Base-by-base conservation (phyloP, 2,797 vertebrate species). In the Luscinia megarhynchos region DNA sequence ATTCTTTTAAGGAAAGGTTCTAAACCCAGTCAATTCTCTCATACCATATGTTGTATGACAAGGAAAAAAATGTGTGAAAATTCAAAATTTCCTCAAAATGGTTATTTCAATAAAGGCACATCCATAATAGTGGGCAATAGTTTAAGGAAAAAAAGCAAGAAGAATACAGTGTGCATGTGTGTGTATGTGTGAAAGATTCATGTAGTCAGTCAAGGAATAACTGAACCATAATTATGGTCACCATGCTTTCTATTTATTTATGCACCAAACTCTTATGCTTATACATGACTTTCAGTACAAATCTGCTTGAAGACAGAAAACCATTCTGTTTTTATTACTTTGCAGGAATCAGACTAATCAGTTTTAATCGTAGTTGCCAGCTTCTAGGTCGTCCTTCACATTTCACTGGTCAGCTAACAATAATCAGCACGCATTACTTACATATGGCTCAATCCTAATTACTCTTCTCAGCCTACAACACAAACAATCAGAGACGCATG, bases 341-440 rank as follows among this genome's bases (percentile, higher is more conserved):
- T 32, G 22, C 43, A 61, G 76, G 59, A 83, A 76, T 59, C 73
- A 70, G 74, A 80, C 54, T 80, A 81, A 96, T 84, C 92, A 76
- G 74, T 83, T 95, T 84, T 85, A 83, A 96, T 97, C 92, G 70
- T 93, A 97, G 97, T 91, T 97, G 96, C 96, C 96, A 97, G 81
- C 96, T 97, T 93, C 86, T 95, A 93, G 91, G 96, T 95, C 95
- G 97, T 98, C 98, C 98, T 99, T 99, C 98, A 98, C 98, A 97
- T 97, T 92, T 97, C 97, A 97, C 96, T 98, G 98, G 97, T 97
- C 98, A 97, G 97, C 98, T 96, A 97, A 84, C 93, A 94, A 96
- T 97, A 96, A 96, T 98, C 97, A 96, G 96, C 95, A 51, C 87
- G 67, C 90, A 95, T 97, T 97, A 98, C 94, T 94, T 96, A 94